Base-by-base conservation (phyloP, 2,113 vertebrate species). In the Catharus bicknelli region DNA sequence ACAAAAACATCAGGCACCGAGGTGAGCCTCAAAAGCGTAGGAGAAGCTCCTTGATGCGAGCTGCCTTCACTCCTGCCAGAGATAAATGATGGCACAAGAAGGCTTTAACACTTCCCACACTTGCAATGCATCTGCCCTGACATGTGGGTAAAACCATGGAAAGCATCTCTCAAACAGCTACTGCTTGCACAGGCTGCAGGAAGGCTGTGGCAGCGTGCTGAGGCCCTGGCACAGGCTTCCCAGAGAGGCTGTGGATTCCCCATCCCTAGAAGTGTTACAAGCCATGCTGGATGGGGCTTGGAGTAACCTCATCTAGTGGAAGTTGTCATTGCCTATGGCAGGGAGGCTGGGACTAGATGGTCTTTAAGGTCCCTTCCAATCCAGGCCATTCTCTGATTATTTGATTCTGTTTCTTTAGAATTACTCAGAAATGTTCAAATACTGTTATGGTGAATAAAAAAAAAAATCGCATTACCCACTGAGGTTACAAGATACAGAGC, bases 21-120 rank as follows among this genome's bases (percentile, higher is more conserved):
- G 72, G 47, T 75, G 67, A 93, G 53, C 53, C 77, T 84, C 26
- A 5, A 21, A 80, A 72, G 79, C 6, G 1, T 59, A 76, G 89
- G 69, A 86, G 74, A 84, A 92, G 42, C 84, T 67, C 32, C 87
- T 83, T 83, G 30, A 12, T 47, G 75, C 74, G 32, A 92, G 42
- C 86, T 54, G 77, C 80, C 55, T 69, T 89, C 26, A 20, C 29
- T 79, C 69, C 69, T 89, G 38, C 47, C 16, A 69, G 62, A 82
- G 78, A 47, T 55, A 58, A 82, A 87, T 50, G 51, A 76, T 66
- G 58, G 70, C 59, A 83, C 55, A 21, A 82, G 66, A 54, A 79
- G 61, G 62, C 70, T n/a, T 62, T 27, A 30, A 20, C 16, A 4
- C 17, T 88, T 91, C 74, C 51, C 69, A 73, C 2, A 1, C 47